Evolutionary conservation across 2,113 vertebrate genomes (phyloP).

Genomic region (Rattus norvegicus): GRCr8 NC_086019.1:174454001-174454500

Average conservation of each 20-base stretch:
- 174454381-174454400: background rate
- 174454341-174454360: background rate
- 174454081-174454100: background rate
- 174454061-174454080: background rate
- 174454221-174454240: background rate
- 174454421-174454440: background rate
- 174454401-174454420: background rate
- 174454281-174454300: background rate
- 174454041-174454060: background rate
- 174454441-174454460: constrained; percentile 88
- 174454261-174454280: background rate
- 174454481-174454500: constrained; percentile 94
- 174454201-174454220: background rate
- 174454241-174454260: background rate
- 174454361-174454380: background rate
- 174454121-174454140: background rate
- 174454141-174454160: background rate
- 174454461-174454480: constrained; percentile 93
- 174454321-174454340: background rate
- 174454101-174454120: background rate
- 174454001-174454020: background rate
- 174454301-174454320: constrained; percentile 29
- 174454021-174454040: background rate
- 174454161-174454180: background rate
- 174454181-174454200: background rate